Evolutionary conservation across 2,797 vertebrate species (phyloP).

Genomic region (Parambassis ranga): DNA sequence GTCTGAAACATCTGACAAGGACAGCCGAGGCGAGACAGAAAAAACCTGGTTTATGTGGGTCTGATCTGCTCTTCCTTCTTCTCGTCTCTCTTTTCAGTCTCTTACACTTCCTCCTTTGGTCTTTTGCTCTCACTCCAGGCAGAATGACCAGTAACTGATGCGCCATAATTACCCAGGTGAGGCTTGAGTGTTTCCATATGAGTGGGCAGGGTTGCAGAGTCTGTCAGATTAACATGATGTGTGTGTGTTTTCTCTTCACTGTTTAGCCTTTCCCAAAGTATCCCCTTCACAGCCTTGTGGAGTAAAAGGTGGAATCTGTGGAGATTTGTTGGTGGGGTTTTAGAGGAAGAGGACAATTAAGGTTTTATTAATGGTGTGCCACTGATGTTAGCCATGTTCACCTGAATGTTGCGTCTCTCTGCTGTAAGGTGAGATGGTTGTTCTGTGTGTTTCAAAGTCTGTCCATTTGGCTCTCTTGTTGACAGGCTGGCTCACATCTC

Average conservation of each 20-base stretch:
- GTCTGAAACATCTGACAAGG: background rate
- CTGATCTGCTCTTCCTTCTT: constrained; percentile 4
- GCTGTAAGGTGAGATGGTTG: constrained; percentile 65
- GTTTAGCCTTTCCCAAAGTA: constrained; percentile 37
- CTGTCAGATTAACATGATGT: constrained; percentile 67
- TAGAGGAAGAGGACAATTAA: constrained; percentile 64
- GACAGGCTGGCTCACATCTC: constrained; percentile 63
- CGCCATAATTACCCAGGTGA: constrained; percentile 61
- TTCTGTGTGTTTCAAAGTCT: constrained; percentile 51
- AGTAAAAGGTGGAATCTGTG: constrained; percentile 33
- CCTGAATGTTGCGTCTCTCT: constrained; percentile 40
- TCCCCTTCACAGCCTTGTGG: constrained; percentile 35
- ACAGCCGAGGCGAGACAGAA: constrained; percentile 40
- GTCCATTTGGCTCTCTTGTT: constrained; percentile 39
- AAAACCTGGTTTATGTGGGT: constrained; percentile 20
- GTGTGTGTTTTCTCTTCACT: constrained; percentile 58
- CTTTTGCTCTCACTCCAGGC: constrained; percentile 11
- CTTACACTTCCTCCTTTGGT: constrained; percentile 36
- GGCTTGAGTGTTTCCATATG: constrained; percentile 67
- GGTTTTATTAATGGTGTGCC: constrained; percentile 69
- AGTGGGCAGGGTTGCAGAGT: constrained; percentile 25
- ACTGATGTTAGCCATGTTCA: constrained; percentile 70
- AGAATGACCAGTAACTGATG: constrained; percentile 51
- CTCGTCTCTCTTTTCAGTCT: constrained; percentile 33
- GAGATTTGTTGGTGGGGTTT: constrained; percentile 36